phyloP scores from a whole-genome alignment of 2,797 vertebrate genomes.

The Mormyrus hasselquistii region DNA sequence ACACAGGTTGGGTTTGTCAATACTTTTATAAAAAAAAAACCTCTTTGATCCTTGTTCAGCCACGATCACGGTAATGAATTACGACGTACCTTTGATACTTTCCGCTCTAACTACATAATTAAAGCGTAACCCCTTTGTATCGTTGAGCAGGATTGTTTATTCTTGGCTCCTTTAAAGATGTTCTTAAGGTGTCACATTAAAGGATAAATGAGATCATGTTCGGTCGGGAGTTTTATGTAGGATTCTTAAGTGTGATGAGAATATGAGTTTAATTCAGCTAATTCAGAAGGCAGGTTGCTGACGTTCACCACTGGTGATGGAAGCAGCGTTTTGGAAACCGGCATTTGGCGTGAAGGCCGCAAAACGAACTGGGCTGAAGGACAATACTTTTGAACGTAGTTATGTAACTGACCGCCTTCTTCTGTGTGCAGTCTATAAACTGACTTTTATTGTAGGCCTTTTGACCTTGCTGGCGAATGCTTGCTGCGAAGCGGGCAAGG shows the following conservation, averaged over 20 bases:
- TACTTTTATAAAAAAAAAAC: neutral
- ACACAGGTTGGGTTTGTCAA: neutral
- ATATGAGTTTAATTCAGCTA: neutral
- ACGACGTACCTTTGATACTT: neutral
- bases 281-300: neutral
- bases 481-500: neutral
- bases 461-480: neutral
- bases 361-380: neutral
- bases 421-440: neutral
- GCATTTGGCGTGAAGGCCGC: neutral
- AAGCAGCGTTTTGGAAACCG: neutral
- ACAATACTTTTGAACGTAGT: neutral
- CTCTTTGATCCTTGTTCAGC: neutral
- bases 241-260: neutral
- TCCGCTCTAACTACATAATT: neutral
- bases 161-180: neutral
- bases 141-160: neutral
- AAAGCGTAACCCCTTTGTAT: neutral
- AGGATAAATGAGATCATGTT: neutral
- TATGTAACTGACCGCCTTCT: neutral
- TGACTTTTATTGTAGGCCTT: neutral
- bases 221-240: neutral
- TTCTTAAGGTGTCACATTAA: neutral
- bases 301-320: neutral
- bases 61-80: neutral